Percentiles rank a stretch among this genome's conserved stretches.
These are phyloP conservation scores for Semaprochilodus insignis DNA, from an alignment of 2,797 vertebrate genomes.

Conservation along the genomic window DNA sequence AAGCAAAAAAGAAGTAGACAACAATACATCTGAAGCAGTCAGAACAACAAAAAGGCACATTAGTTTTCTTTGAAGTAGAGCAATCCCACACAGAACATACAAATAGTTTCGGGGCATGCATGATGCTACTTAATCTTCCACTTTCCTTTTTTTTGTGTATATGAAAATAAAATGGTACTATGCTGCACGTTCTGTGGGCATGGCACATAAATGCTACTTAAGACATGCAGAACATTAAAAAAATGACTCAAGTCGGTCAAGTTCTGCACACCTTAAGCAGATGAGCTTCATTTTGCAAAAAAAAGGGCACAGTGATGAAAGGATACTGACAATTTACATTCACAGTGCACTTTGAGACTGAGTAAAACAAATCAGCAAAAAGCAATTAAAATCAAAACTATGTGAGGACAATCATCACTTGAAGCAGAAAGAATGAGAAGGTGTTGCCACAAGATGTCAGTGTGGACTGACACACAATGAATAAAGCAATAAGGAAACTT, in stretches of 20 bases:
- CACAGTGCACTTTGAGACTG: background rate
- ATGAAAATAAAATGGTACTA: background rate
- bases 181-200: slow-evolving; percentile 37
- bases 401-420: background rate
- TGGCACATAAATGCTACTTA: slow-evolving; percentile 12
- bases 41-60: slow-evolving; percentile 16
- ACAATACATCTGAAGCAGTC: slow-evolving; percentile 14
- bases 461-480: background rate
- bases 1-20: slow-evolving; percentile 34
- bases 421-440: background rate
- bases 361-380: too few species aligned
- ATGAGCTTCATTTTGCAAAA: background rate
- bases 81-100: slow-evolving; percentile 40
- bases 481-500: background rate
- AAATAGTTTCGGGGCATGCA: background rate
- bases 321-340: background rate
- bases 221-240: background rate
- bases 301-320: background rate
- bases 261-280: background rate
- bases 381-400: background rate
- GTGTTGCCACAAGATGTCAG: slow-evolving; percentile 10
- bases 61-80: slow-evolving; percentile 8
- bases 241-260: background rate
- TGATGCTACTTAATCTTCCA: background rate
- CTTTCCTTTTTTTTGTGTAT: background rate